Evolutionary conservation across 1,140 invertebrate species (phyloP), one percentile per base, ranked within the genome.

Genomic region (Drosophila sp.): DNA sequence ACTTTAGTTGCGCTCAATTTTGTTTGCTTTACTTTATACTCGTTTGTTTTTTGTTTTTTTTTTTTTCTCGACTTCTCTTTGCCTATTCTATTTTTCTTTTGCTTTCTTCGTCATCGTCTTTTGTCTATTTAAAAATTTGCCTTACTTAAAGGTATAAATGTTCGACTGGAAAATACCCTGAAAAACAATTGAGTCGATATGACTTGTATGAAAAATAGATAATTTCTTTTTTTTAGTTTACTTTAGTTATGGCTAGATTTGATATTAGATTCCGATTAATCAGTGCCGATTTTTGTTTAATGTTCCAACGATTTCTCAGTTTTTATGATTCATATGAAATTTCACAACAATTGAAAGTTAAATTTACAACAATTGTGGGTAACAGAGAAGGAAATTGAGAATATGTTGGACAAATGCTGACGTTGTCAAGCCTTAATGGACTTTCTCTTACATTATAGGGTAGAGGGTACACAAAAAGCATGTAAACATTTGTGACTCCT

Each of bases 121-220:
- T 76, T 76, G 73, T 76, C 73, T 76, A 76, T 76, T 76, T 75
- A 79, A 82, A 79, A 79, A 65, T 27, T 10, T 50, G 44, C 3
- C 44, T 25, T 50, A 50, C 7, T 27, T 27, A 27, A 47, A 23
- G 6, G 25, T 27, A 7, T 3, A 17, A 27, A 8, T 8, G 2
- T 27, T 27, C 44, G 44, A 50, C 44, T 3, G 1, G 1, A 4
- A 10, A 7, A 50, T 50, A 50, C 44, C 44, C 44, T 50, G 6
- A 0, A 47, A 27, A 4, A 4, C 35, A 11, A 38, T 11, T 27
- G 44, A 23, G n/a, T 44, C n/a, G 3, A 23, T 47, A 23, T 25
- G 41, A 44, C 17, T 44, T 3, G 0, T 35, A 1, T 7, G 1
- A 35, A 35, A 35, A 8, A 35, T 4, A 5, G 33, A 35, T 5